These are phyloP conservation scores for Caenorhabditis panamensis DNA, from an alignment of 2,888 invertebrate species.

Conservation along the genomic window DNA sequence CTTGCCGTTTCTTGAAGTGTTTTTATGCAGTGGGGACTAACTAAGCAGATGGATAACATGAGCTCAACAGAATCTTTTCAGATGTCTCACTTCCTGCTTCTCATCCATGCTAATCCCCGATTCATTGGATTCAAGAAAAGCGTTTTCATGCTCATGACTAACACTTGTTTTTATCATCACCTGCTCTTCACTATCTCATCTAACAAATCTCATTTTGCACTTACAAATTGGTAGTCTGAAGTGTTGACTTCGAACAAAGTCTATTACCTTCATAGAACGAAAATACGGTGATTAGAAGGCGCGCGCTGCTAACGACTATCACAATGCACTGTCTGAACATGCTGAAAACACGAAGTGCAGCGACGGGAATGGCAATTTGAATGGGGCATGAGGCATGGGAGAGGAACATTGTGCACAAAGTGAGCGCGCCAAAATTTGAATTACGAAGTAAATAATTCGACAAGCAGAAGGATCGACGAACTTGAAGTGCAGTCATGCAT, in stretches of 20 bases:
- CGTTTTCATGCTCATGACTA: background rate
- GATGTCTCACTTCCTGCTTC: background rate
- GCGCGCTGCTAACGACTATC: slow-evolving; percentile 7
- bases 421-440: background rate
- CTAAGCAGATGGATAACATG: background rate
- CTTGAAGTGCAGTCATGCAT: background rate
- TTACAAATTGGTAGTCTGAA: background rate
- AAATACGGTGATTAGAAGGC: slow-evolving; percentile 3
- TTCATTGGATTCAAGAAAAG: background rate
- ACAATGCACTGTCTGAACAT: background rate
- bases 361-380: background rate
- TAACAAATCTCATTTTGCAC: background rate
- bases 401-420: no score
- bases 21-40: background rate
- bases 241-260: background rate
- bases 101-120: background rate
- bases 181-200: background rate
- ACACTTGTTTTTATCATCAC: background rate
- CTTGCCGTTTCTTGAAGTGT: background rate
- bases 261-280: background rate
- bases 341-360: slow-evolving; percentile 1
- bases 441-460: no score
- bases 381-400: background rate
- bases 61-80: background rate
- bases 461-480: no score